phyloP scores from a whole-genome alignment of 2,113 vertebrate species.

The Rhynchomys soricoides region DNA sequence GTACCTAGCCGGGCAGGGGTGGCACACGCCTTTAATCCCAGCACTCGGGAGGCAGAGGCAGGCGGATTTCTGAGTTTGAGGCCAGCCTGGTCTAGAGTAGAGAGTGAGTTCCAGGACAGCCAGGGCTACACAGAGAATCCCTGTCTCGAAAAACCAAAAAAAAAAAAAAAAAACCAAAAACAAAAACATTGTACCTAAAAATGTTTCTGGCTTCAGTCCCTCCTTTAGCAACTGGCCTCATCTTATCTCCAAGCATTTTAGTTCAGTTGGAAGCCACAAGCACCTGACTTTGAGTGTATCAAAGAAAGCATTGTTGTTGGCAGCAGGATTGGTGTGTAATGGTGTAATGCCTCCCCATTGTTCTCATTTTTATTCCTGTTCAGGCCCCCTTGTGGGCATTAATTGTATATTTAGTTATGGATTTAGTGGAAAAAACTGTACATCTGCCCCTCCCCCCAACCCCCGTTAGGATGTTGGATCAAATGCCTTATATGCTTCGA shows the following conservation, averaged over 20 bases:
- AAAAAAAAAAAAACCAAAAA: too few relatives aligned
- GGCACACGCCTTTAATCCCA: too few relatives aligned
- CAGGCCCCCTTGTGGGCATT: background rate
- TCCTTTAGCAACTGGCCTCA: background rate
- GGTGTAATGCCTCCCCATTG: background rate
- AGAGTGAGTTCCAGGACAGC: too few relatives aligned
- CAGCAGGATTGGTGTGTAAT: background rate
- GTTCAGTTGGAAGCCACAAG: background rate
- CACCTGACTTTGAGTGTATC: background rate
- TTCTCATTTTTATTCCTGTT: background rate
- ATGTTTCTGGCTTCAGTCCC: background rate
- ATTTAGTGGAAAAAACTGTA: background rate
- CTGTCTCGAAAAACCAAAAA: too few relatives aligned
- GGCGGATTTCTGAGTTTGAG: too few relatives aligned
- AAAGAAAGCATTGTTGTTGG: background rate
- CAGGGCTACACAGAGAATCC: too few relatives aligned
- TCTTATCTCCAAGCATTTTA: background rate
- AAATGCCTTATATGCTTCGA: background rate
- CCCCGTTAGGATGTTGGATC: background rate
- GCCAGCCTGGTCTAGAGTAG: too few relatives aligned
- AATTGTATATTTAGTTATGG: background rate
- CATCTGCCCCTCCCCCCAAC: too few relatives aligned
- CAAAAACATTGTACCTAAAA: constrained; percentile 28
- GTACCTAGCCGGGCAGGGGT: too few relatives aligned
- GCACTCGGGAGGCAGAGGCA: too few relatives aligned